Base-by-base conservation (phyloP, 1,140 invertebrate genomes). In the Himalopsyche phryganea region DNA sequence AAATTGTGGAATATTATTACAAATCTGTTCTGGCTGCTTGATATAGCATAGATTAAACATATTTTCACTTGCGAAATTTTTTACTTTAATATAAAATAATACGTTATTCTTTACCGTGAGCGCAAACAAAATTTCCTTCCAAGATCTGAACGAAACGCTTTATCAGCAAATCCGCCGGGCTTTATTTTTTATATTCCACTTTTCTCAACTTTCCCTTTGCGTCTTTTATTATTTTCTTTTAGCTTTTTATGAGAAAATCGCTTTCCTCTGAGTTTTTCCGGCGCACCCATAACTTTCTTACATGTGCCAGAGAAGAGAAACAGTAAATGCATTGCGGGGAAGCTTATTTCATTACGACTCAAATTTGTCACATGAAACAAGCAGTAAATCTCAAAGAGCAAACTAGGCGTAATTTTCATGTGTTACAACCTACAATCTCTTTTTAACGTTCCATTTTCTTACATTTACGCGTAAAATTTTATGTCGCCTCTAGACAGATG, bases 131-230 rank as follows among this genome's bases (percentile, higher is more conserved):
- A 49, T 49, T n/a, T n/a, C 47, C 23, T 7, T n/a, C n/a, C 9
- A 20, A 11, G 20, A 9, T 23, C 2, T 2, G 14, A 41, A 20
- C 42, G 41, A 36, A 55, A n/a, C 47, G 46, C 51, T 28, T 28
- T 56, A 51, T 61, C 59, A 61, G 50, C 59, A 56, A 56, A 56
- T 61, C 48, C 52, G 15, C 32, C 18, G 47, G 42, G 53, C 42
- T 56, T 51, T 61, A 55, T 56, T 54, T 52, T 61, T 61, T 47
- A 61, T 52, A 61, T 56, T 50, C 59, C 59, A 51, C 52, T 61
- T 51, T 48, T 61, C 53, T 61, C 46, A 61, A 60, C 50, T 60
- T 60, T 55, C 49, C 40, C 50, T 50, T 28, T 38, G 47, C 45
- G 45, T 50, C 50, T 59, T 61, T 61, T 61, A 61, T 53, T 61